Evolutionary conservation across 2,797 vertebrate genomes (phyloP), one percentile per base, ranked within the genome.

Genomic region (Phrynocephalus vlangalii): DNA sequence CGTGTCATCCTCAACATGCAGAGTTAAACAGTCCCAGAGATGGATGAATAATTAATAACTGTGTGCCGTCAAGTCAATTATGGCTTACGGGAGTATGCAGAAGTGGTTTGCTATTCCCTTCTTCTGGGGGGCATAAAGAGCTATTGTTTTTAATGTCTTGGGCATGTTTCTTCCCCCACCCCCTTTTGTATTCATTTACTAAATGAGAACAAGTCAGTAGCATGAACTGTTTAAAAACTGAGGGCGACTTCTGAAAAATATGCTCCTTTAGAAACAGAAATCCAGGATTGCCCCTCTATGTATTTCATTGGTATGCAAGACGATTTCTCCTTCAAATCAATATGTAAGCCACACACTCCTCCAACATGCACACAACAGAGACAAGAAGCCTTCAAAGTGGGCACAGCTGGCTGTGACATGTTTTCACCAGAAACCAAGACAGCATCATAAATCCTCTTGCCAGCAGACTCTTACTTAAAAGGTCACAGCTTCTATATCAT

Each of bases 381-480:
- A 70, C 71, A 26, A 9, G 5, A 3, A 38, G 2, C 2, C 56
- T 68, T 83, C 82, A 91, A 28, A 93, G 82, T 9, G 0, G 0
- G 52, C 30, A 68, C 30, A 87, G 50, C 2, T 88, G 82, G 84
- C 8, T 60, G 50, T 87, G 52, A 77, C 73, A 75, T 63, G 15
- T 76, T 0, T 56, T 89, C 60, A 70, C 60, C 44, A 66, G 26
- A 89, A 92, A 90, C 84, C n/a, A 88, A 89, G 6, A 83, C 0
- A 48, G 89, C 33, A 77, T 84, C 56, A 33, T 84, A 88, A 79
- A 88, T 72, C 63, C 33, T 84, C 67, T 72, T 56, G 48, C 33
- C 26, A 2, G 67, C 26, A 63, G 13, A 20, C 30, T 63, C 22
- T 84, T 66, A 66, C 67, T 79, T 79, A 79, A 10, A 50, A 63